Base-by-base conservation (phyloP, 2,888 invertebrate genomes). In the Cactoblastis cactorum region DNA sequence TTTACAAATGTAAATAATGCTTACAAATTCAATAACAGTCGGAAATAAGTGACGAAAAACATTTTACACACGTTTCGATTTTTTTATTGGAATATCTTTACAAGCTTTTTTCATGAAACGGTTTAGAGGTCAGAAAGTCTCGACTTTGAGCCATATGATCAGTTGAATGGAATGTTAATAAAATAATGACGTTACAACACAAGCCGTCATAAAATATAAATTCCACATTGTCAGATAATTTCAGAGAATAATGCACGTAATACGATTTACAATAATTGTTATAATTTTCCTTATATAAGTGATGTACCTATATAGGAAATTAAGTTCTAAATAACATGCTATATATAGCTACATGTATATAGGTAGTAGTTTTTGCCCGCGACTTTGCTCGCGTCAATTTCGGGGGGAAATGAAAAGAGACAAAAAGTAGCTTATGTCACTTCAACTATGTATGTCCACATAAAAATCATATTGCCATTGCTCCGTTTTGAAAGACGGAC, bases 251-350 rank as follows among this genome's bases (percentile, higher is more conserved):
- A 43, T 43, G 43, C 5, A 15, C 24, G 43, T 24, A 24, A 43
- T 11, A 28, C 24, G 12, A 39, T 19, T 43, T 28, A 39, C 19
- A 39, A 12, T 19, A 22, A 22, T 39, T 12, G 1, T 28, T 28
- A 28, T 24, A 1, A 43, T 43, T 43, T 43, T 43, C 43, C 43
- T 43, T 43, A 43, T 15, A 41, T 15, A 34, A 34, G 6, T 15
- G 5, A 18, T 8, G 6, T 37, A n/a, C n/a, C n/a, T n/a, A 6
- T 8, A 28, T 28, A n/a, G 28, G 28, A 9, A 3, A 11, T 38
- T 37, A 17, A 37, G 17, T 37, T 8, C 28, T 9, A 28, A 28
- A 9, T 22, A 4, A 5, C 22, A 22, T 22, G 22, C 22, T 22
- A 22, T n/a, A n/a, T n/a, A n/a, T n/a, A n/a, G n/a, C n/a, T n/a